Conservation (phyloP, 2,888 invertebrate genomes). For the Meta bourneti region DNA sequence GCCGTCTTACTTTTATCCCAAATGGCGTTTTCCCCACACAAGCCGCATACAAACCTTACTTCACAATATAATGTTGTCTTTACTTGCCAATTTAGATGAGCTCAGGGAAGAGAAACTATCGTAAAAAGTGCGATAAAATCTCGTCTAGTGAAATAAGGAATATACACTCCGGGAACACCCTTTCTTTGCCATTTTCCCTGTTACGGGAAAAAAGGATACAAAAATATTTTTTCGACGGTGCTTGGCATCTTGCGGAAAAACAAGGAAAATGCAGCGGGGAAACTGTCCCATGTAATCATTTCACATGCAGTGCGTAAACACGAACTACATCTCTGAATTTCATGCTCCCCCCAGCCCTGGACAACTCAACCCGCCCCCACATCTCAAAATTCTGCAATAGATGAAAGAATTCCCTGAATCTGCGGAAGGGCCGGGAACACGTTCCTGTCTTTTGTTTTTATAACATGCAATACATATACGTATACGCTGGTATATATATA, state of each 20-base stretch:
- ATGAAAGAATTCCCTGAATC: slow-evolving; percentile 46
- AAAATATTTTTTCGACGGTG: not conserved
- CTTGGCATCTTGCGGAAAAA: too few species aligned
- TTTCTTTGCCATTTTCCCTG: not conserved
- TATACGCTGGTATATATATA: slow-evolving; percentile 19
- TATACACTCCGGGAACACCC: not conserved
- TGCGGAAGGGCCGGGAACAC: slow-evolving; percentile 27
- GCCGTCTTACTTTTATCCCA: too few species aligned
- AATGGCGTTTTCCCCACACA: not conserved
- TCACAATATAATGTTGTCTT: not conserved
- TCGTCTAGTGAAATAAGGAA: not conserved
- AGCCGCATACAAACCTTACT: not conserved
- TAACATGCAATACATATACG: slow-evolving; percentile 10
- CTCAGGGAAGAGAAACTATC: not conserved
- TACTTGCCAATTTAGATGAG: not conserved
- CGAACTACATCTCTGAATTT: slow-evolving; percentile 28
- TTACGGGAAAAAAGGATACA: not conserved
- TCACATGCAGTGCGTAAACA: slow-evolving; percentile 43
- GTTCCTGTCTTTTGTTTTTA: slow-evolving; percentile 41
- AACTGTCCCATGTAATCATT: slow-evolving; percentile 55
- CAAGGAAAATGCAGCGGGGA: too few species aligned
- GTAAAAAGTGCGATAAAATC: not conserved
- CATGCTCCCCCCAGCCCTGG: slow-evolving; percentile 2
- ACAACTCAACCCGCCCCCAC: slow-evolving; percentile 9
- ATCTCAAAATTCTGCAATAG: slow-evolving; percentile 36